Evolutionary conservation across 2,888 invertebrate genomes (phyloP).

Genomic region (Esperia sulphurella): DNA sequence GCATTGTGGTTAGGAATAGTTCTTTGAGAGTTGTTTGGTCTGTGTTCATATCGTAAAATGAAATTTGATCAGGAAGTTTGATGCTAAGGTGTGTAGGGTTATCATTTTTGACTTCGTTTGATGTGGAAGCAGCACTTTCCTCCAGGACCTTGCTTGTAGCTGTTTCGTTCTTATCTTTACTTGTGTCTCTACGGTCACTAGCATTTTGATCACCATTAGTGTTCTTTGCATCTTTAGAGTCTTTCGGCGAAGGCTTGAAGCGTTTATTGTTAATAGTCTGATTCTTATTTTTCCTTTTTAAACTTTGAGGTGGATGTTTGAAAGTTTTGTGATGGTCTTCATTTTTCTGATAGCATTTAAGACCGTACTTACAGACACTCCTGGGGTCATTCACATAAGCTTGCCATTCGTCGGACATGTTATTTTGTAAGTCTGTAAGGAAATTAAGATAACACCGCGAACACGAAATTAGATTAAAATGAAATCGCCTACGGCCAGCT

Average conservation of each 20-base stretch:
- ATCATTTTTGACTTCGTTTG: not conserved
- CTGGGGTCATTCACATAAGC: slow-evolving; percentile 63
- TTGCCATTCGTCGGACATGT: slow-evolving; percentile 62
- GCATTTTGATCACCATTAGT: not conserved
- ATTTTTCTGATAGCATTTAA: slow-evolving; percentile 90
- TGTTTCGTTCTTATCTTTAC: too few relatives aligned
- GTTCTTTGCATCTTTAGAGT: too few relatives aligned
- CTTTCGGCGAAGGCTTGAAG: slow-evolving; percentile 24
- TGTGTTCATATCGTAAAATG: slow-evolving; percentile 59
- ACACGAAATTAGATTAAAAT: too few relatives aligned
- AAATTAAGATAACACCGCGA: too few relatives aligned
- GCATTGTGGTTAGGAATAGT: slow-evolving; percentile 92
- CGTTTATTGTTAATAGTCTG: slow-evolving; percentile 27
- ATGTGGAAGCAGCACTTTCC: slow-evolving; percentile 2
- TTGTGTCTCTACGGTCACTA: too few relatives aligned
- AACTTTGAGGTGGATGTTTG: slow-evolving; percentile 83
- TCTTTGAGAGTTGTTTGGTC: slow-evolving; percentile 81
- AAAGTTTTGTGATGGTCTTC: slow-evolving; percentile 84
- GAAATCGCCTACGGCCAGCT: slow-evolving; percentile 1
- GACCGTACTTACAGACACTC: slow-evolving; percentile 86
- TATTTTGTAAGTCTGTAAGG: not conserved
- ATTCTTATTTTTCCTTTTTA: slow-evolving; percentile 29
- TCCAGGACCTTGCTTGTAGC: not conserved
- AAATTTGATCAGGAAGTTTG: slow-evolving; percentile 40
- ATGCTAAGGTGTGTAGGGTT: slow-evolving; percentile 1